These are phyloP conservation scores for Drosophila yooni DNA, from an alignment of 2,888 invertebrate species.

Conservation along the genomic window DNA sequence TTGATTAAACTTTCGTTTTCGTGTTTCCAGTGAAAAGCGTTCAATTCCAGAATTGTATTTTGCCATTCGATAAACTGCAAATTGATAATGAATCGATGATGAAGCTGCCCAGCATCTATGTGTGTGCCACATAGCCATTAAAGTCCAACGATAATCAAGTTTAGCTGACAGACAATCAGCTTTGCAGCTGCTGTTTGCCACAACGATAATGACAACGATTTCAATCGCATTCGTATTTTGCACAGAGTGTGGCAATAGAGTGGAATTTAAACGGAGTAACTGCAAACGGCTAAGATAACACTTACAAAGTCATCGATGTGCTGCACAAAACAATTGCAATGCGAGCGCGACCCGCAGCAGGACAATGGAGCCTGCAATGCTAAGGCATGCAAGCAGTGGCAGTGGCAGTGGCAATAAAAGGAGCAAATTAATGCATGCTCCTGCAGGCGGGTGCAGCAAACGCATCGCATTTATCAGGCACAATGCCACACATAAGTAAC, in stretches of 20 bases:
- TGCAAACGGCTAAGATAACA: slow-evolving; percentile 58
- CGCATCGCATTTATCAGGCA: slow-evolving; percentile 58
- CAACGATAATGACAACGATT: slow-evolving; percentile 39
- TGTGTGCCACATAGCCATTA: neutral
- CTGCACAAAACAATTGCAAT: slow-evolving; percentile 69
- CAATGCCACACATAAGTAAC: slow-evolving; percentile 68
- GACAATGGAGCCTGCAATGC: slow-evolving; percentile 17
- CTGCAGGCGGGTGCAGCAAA: slow-evolving; percentile 49
- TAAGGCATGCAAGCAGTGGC: neutral
- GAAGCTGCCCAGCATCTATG: slow-evolving; percentile 4
- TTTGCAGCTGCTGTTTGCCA: neutral
- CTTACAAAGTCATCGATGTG: slow-evolving; percentile 63
- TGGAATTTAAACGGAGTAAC: slow-evolving; percentile 58
- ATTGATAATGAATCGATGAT: slow-evolving; percentile 40
- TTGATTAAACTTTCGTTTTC: neutral
- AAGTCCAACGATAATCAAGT: slow-evolving; percentile 38
- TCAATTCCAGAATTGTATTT: slow-evolving; percentile 28
- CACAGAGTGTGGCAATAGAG: slow-evolving; percentile 37
- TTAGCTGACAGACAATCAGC: slow-evolving; percentile 9
- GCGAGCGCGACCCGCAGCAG: slow-evolving; percentile 33
- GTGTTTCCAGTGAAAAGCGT: too few species aligned
- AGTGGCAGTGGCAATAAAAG: slow-evolving; percentile 11
- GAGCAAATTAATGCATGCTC: slow-evolving; percentile 66
- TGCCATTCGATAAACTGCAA: slow-evolving; percentile 36
- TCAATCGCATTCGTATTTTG: slow-evolving; percentile 63